Base-by-base conservation (phyloP, 2,888 invertebrate genomes). In the Orthosia gothica region DNA sequence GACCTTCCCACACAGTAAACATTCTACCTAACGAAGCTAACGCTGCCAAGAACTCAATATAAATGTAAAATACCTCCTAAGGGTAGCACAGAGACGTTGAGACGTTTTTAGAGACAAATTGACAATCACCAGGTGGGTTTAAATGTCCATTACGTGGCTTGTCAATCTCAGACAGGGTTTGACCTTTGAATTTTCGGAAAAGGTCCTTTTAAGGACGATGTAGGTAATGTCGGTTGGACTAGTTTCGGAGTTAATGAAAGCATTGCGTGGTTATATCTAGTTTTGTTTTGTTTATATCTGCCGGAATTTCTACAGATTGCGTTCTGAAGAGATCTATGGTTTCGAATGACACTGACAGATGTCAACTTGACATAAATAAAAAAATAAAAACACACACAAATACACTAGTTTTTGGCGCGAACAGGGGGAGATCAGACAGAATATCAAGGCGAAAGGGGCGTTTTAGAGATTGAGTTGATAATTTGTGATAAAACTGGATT, bases 41-140 rank as follows among this genome's bases (percentile, higher is more conserved):
- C 12, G 50, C n/a, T 20, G 18, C 50, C 57, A 74, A 87, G 74
- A 59, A 70, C 63, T 69, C 62, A 81, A 84, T 84, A 85, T 84
- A 86, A 75, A 85, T 84, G 76, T 81, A 80, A 84, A 81, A 69
- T 76, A 73, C 67, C 61, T 62, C 26, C 32, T 66, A 52, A 69
- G 62, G 70, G 71, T 62, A 50, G 47, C 64, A 65, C 47, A 45
- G 62, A 78, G 62, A 68, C 63, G 69, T 73, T 75, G 62, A 78
- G 62, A 68, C 63, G 69, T 73, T 75, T 79, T 80, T 79, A 66
- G 66, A 83, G 88, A 91, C 89, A 91, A 92, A 91, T 91, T 91
- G 91, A 71, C 90, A 91, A 92, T 91, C 89, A 88, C 84, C 70
- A 81, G 84, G 87, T 89, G 74, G 74, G 62, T 79, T 76, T 80